Evolutionary conservation across 2,113 vertebrate genomes (phyloP), one percentile per base, ranked within the genome.

Genomic region (Psammodynastes pulverulentus): DNA sequence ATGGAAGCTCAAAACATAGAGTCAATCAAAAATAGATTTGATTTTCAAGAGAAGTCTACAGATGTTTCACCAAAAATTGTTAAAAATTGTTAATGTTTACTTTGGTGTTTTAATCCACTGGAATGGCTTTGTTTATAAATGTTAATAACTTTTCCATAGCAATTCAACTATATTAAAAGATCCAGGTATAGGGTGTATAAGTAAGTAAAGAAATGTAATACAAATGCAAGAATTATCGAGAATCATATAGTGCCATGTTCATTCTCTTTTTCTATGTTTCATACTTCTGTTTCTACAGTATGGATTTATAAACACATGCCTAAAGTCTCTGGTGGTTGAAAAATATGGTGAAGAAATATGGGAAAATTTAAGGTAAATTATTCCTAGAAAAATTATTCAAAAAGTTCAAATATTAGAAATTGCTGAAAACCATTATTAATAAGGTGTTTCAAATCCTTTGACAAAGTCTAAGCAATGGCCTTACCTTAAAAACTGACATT

Each of bases 291-390:
- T 88, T 95, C 92, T 95, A 58, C 97, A 98, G 97, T 98, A 98
- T 95, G 97, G 98, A 90, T 98, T 98, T 95, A 97, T 98, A 94
- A 98, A 98, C 92, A 96, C 95, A 0, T 98, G 97, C 92, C 94
- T 97, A 94, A 98, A 97, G 95, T 98, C 97, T 17, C 86, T 97
- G 94, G 95, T 97, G 54, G 95, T 98, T 87, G 98, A 98, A 94
- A 97, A 97, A 91, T 98, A 98, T 51, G 96, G 97, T 54, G 97
- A 98, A 96, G 98, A 98, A 93, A 97, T 95, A 2, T 98, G 98
- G 97, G 96, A 97, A 92, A 98, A 97, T 96, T 94, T 98, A 94
- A 98, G 98, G 98, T 98, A 96, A 96, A 0, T 21, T 34, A 53
- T 49, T 92, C 54, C 56, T 1, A 29, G 34, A 86, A 46, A 51